Conservation (phyloP, 37 sponge, comb jelly and placozoan species). For the Corticium candelabrum region DNA sequence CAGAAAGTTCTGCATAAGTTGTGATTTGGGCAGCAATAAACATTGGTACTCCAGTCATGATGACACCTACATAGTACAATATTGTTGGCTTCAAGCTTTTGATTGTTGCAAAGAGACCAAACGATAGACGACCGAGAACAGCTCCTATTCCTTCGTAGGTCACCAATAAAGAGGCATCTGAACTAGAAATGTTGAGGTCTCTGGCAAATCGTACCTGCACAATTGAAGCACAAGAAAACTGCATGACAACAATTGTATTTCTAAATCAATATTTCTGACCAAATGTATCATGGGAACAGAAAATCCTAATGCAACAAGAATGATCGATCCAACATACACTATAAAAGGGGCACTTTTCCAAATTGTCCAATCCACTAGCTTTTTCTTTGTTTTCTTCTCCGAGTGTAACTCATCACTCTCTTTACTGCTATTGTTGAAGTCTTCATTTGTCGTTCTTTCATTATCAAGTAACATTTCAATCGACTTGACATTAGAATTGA, state of each 20-base stretch:
- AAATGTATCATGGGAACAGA: background rate
- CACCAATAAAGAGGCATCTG: background rate
- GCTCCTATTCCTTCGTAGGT: background rate
- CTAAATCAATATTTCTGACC: background rate
- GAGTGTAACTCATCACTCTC: no score
- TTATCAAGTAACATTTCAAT: no score
- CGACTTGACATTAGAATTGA: no score
- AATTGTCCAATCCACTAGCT: background rate
- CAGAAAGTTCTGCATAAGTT: background rate
- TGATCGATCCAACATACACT: background rate
- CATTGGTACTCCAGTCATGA: background rate
- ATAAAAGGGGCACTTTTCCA: background rate
- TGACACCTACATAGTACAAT: background rate
- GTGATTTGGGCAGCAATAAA: background rate
- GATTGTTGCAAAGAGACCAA: background rate
- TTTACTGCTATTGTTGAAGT: no score
- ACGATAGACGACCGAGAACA: background rate
- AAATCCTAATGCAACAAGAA: background rate
- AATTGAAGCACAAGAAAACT: background rate
- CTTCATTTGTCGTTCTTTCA: no score
- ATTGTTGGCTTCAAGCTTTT: background rate
- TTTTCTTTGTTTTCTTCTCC: no score
- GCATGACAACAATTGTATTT: background rate
- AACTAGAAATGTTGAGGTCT: background rate
- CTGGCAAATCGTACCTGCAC: background rate